These are phyloP conservation scores for Ceratina japonica DNA, from an alignment of 1,140 invertebrate genomes.

Conservation along the genomic window DNA sequence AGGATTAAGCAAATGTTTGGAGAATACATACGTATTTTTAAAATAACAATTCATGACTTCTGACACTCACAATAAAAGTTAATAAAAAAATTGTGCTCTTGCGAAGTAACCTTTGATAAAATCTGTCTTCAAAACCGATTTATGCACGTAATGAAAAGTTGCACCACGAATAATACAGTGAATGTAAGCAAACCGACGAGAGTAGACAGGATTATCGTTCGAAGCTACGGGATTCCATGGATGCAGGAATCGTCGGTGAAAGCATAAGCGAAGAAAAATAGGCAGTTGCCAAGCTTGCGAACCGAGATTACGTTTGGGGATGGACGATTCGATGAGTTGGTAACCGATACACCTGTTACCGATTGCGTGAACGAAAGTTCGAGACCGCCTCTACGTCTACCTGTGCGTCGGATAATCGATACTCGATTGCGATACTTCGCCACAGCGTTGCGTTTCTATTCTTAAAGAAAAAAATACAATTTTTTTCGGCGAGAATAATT, in stretches of 20 bases:
- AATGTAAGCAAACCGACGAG: no score
- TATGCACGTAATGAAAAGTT: no score
- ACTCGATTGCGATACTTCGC: background rate
- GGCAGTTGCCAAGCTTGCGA: background rate
- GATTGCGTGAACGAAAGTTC: slow-evolving; percentile 3
- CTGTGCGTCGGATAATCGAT: background rate
- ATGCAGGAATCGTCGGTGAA: background rate
- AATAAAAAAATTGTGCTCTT: no score
- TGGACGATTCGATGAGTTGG: background rate
- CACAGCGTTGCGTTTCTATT: background rate
- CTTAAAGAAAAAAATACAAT: background rate
- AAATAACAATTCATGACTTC: no score
- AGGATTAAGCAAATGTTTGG: no score
- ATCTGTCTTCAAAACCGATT: no score
- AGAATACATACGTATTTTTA: no score
- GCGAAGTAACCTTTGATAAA: no score
- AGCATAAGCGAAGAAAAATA: background rate
- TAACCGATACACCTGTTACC: slow-evolving; percentile 19
- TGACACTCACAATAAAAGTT: no score
- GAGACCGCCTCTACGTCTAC: background rate
- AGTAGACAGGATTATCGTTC: no score
- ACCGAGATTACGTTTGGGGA: background rate
- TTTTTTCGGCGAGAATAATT: background rate
- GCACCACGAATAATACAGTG: background rate
- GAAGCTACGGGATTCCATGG: no score